A percentile compares a stretch with the other conserved stretches of the same genome.
Evolutionary conservation across 2,797 vertebrate genomes (phyloP).

Genomic region (Xiphophorus birchmanni): DNA sequence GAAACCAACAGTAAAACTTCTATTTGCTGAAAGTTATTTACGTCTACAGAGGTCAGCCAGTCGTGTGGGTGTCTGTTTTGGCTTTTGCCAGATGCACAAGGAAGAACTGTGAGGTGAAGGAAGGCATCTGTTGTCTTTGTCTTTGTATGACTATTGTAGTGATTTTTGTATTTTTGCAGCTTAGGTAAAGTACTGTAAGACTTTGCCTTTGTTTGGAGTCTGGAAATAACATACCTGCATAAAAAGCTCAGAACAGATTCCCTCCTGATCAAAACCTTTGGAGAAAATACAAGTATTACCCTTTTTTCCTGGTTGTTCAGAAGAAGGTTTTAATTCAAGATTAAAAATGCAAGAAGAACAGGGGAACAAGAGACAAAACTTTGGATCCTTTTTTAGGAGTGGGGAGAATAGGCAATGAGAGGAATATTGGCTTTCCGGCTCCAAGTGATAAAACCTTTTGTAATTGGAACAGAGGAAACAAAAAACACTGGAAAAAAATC

Average conservation of each 20-base stretch:
- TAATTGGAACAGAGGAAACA: no score
- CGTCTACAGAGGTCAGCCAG: conserved; percentile 9
- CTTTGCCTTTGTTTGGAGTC: background rate
- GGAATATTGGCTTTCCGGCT: no score
- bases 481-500: no score
- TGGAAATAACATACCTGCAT: background rate
- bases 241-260: background rate
- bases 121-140: background rate
- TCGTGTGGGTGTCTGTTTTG: conserved; percentile 20
- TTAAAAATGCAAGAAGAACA: background rate
- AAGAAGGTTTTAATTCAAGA: background rate
- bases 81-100: conserved; percentile 7
- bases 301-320: background rate
- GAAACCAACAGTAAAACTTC: background rate
- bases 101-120: background rate
- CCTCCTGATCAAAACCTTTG: background rate
- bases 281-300: background rate
- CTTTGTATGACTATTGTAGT: background rate
- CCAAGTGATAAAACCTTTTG: no score
- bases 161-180: background rate
- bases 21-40: background rate
- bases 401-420: no score
- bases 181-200: background rate
- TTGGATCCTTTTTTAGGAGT: no score
- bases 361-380: no score